These are phyloP conservation scores for Acanthococcus lagerstroemiae DNA, from an alignment of 2,888 invertebrate genomes.

Conservation along the genomic window DNA sequence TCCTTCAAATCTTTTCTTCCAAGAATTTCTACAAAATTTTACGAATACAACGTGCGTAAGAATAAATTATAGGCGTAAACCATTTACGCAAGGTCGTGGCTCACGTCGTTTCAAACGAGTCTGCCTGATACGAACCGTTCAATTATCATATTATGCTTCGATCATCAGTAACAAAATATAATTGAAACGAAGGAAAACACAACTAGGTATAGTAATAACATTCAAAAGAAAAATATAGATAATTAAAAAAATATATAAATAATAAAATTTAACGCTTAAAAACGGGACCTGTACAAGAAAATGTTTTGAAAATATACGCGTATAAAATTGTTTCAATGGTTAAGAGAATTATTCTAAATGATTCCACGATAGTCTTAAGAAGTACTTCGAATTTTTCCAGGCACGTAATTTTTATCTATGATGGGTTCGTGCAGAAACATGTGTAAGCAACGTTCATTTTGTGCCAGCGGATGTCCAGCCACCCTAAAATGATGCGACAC, in stretches of 20 bases:
- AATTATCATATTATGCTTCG: no score
- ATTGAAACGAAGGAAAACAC: no score
- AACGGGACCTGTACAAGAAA: not conserved
- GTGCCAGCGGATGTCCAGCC: constrained; percentile 95
- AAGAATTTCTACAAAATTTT: no score
- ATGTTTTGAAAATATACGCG: constrained; percentile 7
- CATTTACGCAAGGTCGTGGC: no score
- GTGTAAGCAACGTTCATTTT: constrained; percentile 97
- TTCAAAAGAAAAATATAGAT: no score
- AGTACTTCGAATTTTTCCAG: constrained; percentile 96
- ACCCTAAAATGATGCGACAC: constrained; percentile 57
- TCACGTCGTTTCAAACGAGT: no score
- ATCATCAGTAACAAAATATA: no score
- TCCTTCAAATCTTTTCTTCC: no score
- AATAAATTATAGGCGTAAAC: no score
- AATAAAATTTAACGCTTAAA: not conserved
- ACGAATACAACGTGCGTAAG: no score
- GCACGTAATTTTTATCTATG: constrained; percentile 98
- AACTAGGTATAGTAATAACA: no score
- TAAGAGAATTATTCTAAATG: not conserved
- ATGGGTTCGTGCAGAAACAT: constrained; percentile 97
- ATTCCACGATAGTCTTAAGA: constrained; percentile 39
- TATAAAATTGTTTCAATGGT: constrained; percentile 15
- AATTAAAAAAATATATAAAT: not conserved
- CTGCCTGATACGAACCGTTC: no score